Conservation (phyloP, 2,797 vertebrate genomes). For the Rachycentron canadum region DNA sequence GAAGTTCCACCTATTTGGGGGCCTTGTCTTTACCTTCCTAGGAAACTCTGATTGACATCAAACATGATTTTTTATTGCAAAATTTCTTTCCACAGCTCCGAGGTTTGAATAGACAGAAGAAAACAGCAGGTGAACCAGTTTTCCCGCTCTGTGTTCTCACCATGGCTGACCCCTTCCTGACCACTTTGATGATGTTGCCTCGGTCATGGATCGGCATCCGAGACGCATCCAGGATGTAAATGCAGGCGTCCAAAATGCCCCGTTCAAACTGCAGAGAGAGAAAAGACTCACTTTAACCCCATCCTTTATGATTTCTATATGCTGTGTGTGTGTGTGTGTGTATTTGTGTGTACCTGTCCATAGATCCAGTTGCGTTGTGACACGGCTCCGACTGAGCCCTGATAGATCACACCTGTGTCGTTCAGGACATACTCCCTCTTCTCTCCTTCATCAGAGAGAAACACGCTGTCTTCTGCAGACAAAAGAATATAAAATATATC, state of each 20-base stretch:
- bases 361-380: constrained; percentile 45
- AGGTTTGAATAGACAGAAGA: too few species aligned
- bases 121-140: rapidly evolving
- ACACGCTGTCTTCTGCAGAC: constrained; percentile 59
- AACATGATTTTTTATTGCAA: too few species aligned
- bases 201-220: constrained; percentile 87
- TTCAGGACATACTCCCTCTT: constrained; percentile 65
- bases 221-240: constrained; percentile 90
- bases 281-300: rapidly evolving
- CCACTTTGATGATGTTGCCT: constrained; percentile 86
- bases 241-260: constrained; percentile 90
- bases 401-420: constrained; percentile 46
- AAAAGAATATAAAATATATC: too few species aligned
- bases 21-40: too few species aligned
- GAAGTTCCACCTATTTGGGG: too few species aligned
- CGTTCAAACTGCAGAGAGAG: constrained; percentile 86
- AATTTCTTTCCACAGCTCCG: not conserved
- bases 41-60: too few species aligned
- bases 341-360: constrained; percentile 57
- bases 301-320: too few species aligned
- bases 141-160: constrained; percentile 73
- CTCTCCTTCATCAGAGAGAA: not conserved
- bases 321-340: not conserved
- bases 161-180: constrained; percentile 90
- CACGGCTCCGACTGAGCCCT: rapidly evolving